Conservation (phyloP, 2,888 invertebrate genomes). For the Priocnemis perturbator region DNA sequence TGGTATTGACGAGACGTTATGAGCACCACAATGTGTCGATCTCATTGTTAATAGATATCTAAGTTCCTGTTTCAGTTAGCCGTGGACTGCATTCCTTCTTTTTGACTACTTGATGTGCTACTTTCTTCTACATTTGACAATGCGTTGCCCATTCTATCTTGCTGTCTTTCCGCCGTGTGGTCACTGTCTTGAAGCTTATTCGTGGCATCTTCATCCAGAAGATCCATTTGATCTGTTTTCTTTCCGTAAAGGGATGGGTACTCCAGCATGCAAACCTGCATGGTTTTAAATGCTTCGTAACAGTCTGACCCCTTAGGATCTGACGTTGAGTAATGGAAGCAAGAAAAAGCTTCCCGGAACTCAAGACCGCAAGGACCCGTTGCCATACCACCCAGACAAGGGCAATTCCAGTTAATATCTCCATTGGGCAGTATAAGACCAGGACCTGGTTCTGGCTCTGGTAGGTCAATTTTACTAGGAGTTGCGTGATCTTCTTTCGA, state of each 20-base stretch:
- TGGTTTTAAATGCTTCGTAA: slow-evolving; percentile 90
- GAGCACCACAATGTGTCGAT: too few relatives aligned
- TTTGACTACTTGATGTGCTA: too few relatives aligned
- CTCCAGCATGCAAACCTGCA: slow-evolving; percentile 93
- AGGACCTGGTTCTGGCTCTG: slow-evolving; percentile 84
- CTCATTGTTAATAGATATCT: too few relatives aligned
- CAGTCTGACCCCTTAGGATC: slow-evolving; percentile 97
- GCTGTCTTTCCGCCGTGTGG: background rate
- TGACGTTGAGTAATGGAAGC: slow-evolving; percentile 93
- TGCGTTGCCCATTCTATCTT: background rate
- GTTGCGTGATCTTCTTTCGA: slow-evolving; percentile 85
- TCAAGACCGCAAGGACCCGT: slow-evolving; percentile 96
- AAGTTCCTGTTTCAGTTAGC: too few relatives aligned
- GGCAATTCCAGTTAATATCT: slow-evolving; percentile 97
- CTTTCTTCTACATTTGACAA: background rate
- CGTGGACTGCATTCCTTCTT: too few relatives aligned
- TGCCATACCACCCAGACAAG: slow-evolving; percentile 98
- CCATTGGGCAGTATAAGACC: slow-evolving; percentile 91
- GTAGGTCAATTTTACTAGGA: slow-evolving; percentile 84
- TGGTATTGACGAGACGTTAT: too few relatives aligned
- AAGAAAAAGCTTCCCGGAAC: slow-evolving; percentile 95
- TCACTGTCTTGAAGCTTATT: too few relatives aligned
- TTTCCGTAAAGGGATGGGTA: slow-evolving; percentile 90
- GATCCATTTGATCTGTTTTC: slow-evolving; percentile 82
- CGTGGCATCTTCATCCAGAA: slow-evolving; percentile 72